Base-by-base conservation (phyloP, 2,797 vertebrate species). In the Tenualosa ilisha region DNA sequence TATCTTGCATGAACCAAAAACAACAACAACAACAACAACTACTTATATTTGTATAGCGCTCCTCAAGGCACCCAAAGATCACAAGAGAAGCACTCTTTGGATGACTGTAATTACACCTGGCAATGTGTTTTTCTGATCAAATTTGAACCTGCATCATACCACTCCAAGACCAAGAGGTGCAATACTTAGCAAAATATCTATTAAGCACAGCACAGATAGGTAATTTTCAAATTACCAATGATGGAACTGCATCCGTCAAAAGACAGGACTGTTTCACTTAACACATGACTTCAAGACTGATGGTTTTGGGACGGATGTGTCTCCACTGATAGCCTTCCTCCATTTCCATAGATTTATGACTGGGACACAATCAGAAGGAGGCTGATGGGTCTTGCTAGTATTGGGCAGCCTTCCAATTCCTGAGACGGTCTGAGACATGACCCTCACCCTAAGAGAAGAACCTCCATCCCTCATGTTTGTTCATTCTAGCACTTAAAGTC, bases 401-500 rank as follows among this genome's bases (percentile, higher is more conserved):
- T 22, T 53, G 24, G 81, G 81, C 84, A 65, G 81, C 59, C 50
- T 84, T 83, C 49, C 65, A 49, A 86, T 86, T n/a, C 43, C 56
- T 40, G 11, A 24, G 31, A 54, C 61, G 40, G 54, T 15, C 82
- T 82, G 65, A 82, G 63, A 82, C 59, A 54, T 84, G 63, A 83
- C 59, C 68, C 61, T 54, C 63, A 85, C 72, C 65, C 61, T 79
- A 72, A 59, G 72, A 31, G 68, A 81, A 81, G 84, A 75, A 53
- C 82, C 26, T 51, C 63, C 50, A 79, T 85, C 20, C 83, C 50
- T 87, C 83, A 84, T 56, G 37, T 31, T 79, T 65, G 54, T 75
- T 85, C 82, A 82, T 86, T 84, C 85, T 20, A 49, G 82, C 83
- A 83, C 50, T 84, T 37, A 79, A 51, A 54, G 81, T 81, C 81